Base-by-base conservation (phyloP, 2,797 vertebrate genomes). In the Chaetophractus vellerosus region DNA sequence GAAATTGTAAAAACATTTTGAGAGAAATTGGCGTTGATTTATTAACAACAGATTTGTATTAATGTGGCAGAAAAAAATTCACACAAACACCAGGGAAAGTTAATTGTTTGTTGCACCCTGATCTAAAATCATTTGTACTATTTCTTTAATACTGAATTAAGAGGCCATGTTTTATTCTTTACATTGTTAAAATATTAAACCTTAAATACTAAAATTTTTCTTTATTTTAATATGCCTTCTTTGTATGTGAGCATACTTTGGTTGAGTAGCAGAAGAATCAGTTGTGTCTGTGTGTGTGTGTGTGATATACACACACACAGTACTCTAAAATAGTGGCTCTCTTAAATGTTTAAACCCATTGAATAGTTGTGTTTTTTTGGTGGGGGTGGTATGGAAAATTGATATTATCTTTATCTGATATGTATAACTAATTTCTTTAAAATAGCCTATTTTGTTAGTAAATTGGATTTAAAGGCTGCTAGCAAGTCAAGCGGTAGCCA, bases 71-170 rank as follows among this genome's bases (percentile, higher is more conserved):
- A 74, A 88, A 96, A 90, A 86, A 91, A 82, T 10, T 28, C 72
- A 85, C 19, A 33, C 78, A 95, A 94, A 96, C 96, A 98, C 78
- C 96, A 97, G 96, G 93, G 96, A 98, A 98, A 98, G 98, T 98
- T 98, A 98, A 98, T 96, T 96, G 98, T 98, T 98, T 0, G 98
- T 98, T 98, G 98, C 97, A 97, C 97, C 97, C 98, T 98, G 50
- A 55, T 93, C 93, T 45, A 97, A 94, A 96, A 64, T 97, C 88
- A 93, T 97, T 80, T 97, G 59, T 98, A 94, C 59, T 79, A 96
- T 82, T 86, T 97, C 79, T 97, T 98, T 95, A 96, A 81, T 79
- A 97, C 83, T 97, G 83, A 66, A 89, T 96, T 96, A 88, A 93
- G 21, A 96, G 16, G n/a, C 50, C 24, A 15, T 97, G 75, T 97